Base-by-base conservation (phyloP, 2,797 vertebrate species). In the Enteromius trimaculatus region DNA sequence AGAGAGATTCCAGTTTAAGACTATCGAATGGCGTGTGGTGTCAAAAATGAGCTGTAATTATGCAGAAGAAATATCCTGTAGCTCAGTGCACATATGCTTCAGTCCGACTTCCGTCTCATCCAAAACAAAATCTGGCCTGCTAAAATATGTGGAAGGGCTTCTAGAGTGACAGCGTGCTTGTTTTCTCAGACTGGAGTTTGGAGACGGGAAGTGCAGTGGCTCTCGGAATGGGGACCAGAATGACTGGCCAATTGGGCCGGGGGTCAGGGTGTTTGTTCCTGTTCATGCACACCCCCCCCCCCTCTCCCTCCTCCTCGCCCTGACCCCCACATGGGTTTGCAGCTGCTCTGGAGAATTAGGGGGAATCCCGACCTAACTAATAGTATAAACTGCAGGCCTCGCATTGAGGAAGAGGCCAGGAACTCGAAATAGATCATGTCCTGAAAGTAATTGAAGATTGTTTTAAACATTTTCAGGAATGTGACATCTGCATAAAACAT, bases 221-320 rank as follows among this genome's bases (percentile, higher is more conserved):
- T 84, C 70, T 76, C 65, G 17, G 71, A 83, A 53, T 80, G 80
- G 55, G 77, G 84, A 79, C 53, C 60, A 23, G 69, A 55, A 75
- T 84, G 84, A 58, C 66, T 60, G 80, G 87, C 90, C 92, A 92
- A 90, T 83, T 90, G 86, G 90, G 90, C 89, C 88, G 84, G 64
- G 89, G 91, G 89, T 90, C 89, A 88, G 87, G 21, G 70, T 92
- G 88, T 88, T 89, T 89, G 90, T 89, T 89, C 89, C 87, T 88
- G 89, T 86, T 85, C 49, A 53, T 58, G 89, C 83, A 70, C 68
- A 74, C 84, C 79, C 71, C 7, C 77, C 76, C 68, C 87, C 82
- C n/a, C n/a, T n/a, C n/a, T n/a, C n/a, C n/a, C n/a, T n/a, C n/a
- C 65, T 78, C 13, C 39, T 23, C 47, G 29, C 78, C 58, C 58